phyloP scores from a whole-genome alignment of 2,888 invertebrate genomes.

The Venustoraphidia nigricollis region DNA sequence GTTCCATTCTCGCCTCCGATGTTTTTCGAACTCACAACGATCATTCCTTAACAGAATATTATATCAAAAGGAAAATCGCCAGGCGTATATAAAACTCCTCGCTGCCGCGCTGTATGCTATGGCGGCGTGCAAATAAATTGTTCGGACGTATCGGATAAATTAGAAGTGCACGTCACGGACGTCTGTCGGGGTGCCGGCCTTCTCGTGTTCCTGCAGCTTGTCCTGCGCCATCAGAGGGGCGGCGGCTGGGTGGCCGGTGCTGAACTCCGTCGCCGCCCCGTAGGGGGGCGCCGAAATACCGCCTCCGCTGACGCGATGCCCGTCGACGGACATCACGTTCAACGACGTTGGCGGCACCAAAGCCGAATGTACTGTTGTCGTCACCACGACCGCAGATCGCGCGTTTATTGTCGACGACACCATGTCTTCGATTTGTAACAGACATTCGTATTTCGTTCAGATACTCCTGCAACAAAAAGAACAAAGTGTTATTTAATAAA shows the following conservation, averaged over 20 bases:
- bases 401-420: constrained; percentile 42
- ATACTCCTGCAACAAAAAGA: constrained; percentile 48
- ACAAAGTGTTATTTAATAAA: neutral
- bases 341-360: constrained; percentile 2
- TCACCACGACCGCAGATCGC: constrained; percentile 23
- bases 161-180: constrained; percentile 71
- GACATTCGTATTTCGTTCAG: constrained; percentile 62
- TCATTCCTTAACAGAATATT: too few relatives aligned
- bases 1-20: too few relatives aligned
- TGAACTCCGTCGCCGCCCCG: constrained; percentile 16
- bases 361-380: constrained; percentile 24
- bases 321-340: neutral
- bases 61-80: too few relatives aligned
- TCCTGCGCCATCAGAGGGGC: constrained; percentile 22
- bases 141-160: constrained; percentile 11
- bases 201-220: constrained; percentile 44
- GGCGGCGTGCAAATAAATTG: constrained; percentile 1
- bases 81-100: neutral
- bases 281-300: constrained; percentile 6
- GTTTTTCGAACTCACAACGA: too few relatives aligned
- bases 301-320: constrained; percentile 8
- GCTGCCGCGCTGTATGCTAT: neutral
- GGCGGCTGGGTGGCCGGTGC: constrained; percentile 19
- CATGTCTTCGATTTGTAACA: constrained; percentile 67
- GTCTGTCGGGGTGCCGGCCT: constrained; percentile 72